Evolutionary conservation across 1,140 invertebrate genomes (phyloP).

Genomic region (Apis laboriosa): DNA sequence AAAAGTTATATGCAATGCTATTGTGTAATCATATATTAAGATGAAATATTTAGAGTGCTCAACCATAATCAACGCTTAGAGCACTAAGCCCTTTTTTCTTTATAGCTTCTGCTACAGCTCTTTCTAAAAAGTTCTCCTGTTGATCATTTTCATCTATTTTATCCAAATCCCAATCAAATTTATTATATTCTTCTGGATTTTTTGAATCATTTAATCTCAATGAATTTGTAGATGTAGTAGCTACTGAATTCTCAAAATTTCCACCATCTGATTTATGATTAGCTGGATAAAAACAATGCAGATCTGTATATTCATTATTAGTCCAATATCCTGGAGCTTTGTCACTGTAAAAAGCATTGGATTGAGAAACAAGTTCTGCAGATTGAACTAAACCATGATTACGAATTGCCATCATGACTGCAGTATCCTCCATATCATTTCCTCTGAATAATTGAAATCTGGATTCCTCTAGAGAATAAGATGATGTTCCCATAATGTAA

Average conservation of each 20-base stretch:
- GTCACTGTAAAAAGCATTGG: slow-evolving; percentile 48
- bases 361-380: slow-evolving; percentile 79
- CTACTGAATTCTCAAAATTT: slow-evolving; percentile 26
- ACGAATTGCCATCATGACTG: slow-evolving; percentile 83
- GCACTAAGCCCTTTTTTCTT: slow-evolving; percentile 86
- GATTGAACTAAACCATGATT: slow-evolving; percentile 75
- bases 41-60: slow-evolving; percentile 51
- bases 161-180: slow-evolving; percentile 63
- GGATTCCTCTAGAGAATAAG: slow-evolving; percentile 75
- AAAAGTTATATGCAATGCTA: slow-evolving; percentile 52
- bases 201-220: slow-evolving; percentile 47
- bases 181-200: slow-evolving; percentile 39
- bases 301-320: slow-evolving; percentile 47
- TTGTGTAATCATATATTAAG: slow-evolving; percentile 47
- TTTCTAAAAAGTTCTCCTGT: slow-evolving; percentile 83
- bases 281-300: slow-evolving; percentile 43
- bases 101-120: slow-evolving; percentile 86
- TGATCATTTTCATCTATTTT: slow-evolving; percentile 73
- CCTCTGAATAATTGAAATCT: slow-evolving; percentile 81
- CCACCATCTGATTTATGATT: slow-evolving; percentile 21
- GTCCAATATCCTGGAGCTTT: slow-evolving; percentile 27
- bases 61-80: slow-evolving; percentile 79
- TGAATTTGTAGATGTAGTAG: slow-evolving; percentile 56
- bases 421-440: slow-evolving; percentile 82
- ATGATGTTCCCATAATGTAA: slow-evolving; percentile 81